These are phyloP conservation scores for Scaptomyza reducta DNA, from an alignment of 2,888 invertebrate species.

Conservation along the genomic window DNA sequence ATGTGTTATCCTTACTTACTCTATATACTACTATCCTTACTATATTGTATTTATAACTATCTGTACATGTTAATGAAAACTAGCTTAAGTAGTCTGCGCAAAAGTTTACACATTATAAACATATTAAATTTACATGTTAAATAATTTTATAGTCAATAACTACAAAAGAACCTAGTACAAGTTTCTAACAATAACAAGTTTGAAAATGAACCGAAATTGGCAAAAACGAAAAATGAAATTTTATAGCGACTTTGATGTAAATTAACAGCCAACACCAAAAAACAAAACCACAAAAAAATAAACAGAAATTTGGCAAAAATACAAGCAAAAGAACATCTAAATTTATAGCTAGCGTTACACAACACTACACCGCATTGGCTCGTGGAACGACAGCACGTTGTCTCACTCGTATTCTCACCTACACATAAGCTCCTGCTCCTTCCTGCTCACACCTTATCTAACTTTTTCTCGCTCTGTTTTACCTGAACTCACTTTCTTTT, in stretches of 20 bases:
- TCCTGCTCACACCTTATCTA: slow-evolving; percentile 1
- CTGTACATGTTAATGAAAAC: slow-evolving; percentile 54
- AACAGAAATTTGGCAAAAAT: slow-evolving; percentile 49
- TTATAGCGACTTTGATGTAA: slow-evolving; percentile 39
- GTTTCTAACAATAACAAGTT: slow-evolving; percentile 64
- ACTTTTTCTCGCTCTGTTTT: slow-evolving; percentile 20
- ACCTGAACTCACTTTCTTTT: slow-evolving; percentile 2
- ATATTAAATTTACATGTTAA: slow-evolving; percentile 66
- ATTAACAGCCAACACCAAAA: too few species aligned
- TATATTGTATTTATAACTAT: slow-evolving; percentile 48
- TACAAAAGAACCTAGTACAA: slow-evolving; percentile 47
- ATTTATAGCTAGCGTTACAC: slow-evolving; percentile 41
- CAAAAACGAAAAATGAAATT: slow-evolving; percentile 41
- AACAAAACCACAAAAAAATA: too few species aligned
- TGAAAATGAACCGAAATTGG: slow-evolving; percentile 38
- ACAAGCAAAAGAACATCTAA: slow-evolving; percentile 25
- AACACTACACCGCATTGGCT: slow-evolving; percentile 54
- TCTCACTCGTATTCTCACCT: slow-evolving; percentile 11
- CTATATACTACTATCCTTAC: slow-evolving; percentile 33
- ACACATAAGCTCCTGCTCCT: slow-evolving; percentile 17
- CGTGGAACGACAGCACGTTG: slow-evolving; percentile 13
- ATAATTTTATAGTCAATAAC: slow-evolving; percentile 66
- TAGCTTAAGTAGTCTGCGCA: slow-evolving; percentile 61
- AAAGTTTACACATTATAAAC: slow-evolving; percentile 61
- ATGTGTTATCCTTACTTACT: slow-evolving; percentile 48